Evolutionary conservation across 2,888 invertebrate genomes (phyloP), one percentile per base, ranked within the genome.

Genomic region (Agonopterix arenella): DNA sequence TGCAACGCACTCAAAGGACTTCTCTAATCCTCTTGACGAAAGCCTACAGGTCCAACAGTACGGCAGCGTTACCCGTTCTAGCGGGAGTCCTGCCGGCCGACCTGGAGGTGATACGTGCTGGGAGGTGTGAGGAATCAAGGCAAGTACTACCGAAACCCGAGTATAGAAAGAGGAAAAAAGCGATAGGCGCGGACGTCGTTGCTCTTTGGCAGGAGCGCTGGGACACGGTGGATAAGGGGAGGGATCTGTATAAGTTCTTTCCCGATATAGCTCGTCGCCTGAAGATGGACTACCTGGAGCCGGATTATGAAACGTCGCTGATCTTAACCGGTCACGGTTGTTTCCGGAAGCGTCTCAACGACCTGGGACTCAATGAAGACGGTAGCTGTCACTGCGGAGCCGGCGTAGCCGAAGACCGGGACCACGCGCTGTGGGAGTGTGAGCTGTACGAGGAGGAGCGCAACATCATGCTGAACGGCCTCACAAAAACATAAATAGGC

Each of bases 51-150:
- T 51, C 65, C 1, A 16, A 37, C 11, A 64, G 64, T 46, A 55
- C 60, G 0, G 57, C 55, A 1, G 62, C 63, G 2, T 45, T 66
- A 44, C 57, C 60, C 0, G 65, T 66, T 11, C 52, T 66, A 0
- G 64, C 62, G 0, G 62, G 62, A 1, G 64, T 64, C 8, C 52
- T 65, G 41, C 63, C 66, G 7, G 60, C 56, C 4, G 61, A 62
- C 48, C 54, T 60, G 36, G 59, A 59, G 42, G 62, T 62, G 8
- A 11, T 44, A 2, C 52, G 55, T n/a, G 60, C 58, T 4, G 64
- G 59, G 1, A 42, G 10, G 5, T 18, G 18, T 3, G 18, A 18
- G 4, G 18, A 18, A 3, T 18, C 18, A 18, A 18, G 18, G 18
- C 18, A 18, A 18, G 18, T 18, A 18, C 4, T 18, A 18, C 18